Evolutionary conservation across 1,140 invertebrate genomes (phyloP).

Genomic region (Caerostris darwini): DNA sequence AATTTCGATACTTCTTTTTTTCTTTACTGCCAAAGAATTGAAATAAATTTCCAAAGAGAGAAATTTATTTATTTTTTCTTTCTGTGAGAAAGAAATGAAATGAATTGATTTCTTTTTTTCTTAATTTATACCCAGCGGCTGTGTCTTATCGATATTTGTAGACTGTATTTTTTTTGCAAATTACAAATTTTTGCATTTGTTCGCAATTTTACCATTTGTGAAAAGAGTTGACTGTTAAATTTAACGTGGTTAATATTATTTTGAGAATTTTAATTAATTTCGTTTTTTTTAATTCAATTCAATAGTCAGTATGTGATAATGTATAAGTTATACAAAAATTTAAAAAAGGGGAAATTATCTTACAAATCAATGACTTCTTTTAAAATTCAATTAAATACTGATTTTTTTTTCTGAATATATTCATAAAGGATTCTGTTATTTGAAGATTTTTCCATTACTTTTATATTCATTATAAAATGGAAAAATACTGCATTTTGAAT

Average conservation of each 20-base stretch:
- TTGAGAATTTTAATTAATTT: not conserved
- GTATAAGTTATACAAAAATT: too few species aligned
- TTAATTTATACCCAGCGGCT: constrained; percentile 19
- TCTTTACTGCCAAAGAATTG: constrained; percentile 17
- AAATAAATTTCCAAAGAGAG: not conserved
- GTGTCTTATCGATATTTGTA: not conserved
- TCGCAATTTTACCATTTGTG: not conserved
- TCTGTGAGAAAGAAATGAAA: not conserved
- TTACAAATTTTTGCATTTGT: not conserved
- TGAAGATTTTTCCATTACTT: too few species aligned
- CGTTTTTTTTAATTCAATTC: not conserved
- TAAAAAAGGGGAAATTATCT: too few species aligned
- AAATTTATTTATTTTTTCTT: not conserved
- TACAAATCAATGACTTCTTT: too few species aligned
- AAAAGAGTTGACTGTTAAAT: not conserved
- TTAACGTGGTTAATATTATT: not conserved
- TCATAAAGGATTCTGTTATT: too few species aligned
- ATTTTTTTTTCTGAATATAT: too few species aligned
- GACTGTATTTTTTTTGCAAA: not conserved
- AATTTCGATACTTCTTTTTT: constrained; percentile 1
- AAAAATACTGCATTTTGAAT: too few species aligned
- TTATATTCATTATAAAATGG: too few species aligned
- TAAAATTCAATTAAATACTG: too few species aligned
- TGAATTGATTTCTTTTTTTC: not conserved
- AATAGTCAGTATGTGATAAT: not conserved